Conservation (phyloP, 2,888 invertebrate genomes). For the Eledone cirrhosa region DNA sequence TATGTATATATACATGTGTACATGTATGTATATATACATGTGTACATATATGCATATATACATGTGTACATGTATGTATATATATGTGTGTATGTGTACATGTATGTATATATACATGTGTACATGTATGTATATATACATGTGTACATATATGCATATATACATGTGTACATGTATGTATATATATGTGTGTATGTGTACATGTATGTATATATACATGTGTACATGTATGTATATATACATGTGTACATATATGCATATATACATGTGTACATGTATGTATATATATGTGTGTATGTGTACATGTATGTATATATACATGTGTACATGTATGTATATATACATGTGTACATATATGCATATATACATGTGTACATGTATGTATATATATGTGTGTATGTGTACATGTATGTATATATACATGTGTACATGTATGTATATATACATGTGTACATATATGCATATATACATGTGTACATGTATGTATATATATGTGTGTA, state of each 20-base stretch:
- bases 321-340: background rate
- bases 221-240: background rate
- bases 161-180: background rate
- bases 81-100: too few relatives aligned
- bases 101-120: background rate
- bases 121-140: background rate
- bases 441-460: background rate
- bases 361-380: constrained; percentile 6
- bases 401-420: background rate
- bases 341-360: background rate
- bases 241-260: background rate
- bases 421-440: background rate
- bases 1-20: too few relatives aligned
- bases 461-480: background rate
- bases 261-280: background rate
- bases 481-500: background rate
- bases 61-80: too few relatives aligned
- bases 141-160: background rate
- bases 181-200: background rate
- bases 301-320: background rate
- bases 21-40: too few relatives aligned
- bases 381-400: background rate
- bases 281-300: background rate
- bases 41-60: too few relatives aligned
- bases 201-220: background rate